Base-by-base conservation (phyloP, 2,888 invertebrate genomes). In the Lumbricus terrestris region DNA sequence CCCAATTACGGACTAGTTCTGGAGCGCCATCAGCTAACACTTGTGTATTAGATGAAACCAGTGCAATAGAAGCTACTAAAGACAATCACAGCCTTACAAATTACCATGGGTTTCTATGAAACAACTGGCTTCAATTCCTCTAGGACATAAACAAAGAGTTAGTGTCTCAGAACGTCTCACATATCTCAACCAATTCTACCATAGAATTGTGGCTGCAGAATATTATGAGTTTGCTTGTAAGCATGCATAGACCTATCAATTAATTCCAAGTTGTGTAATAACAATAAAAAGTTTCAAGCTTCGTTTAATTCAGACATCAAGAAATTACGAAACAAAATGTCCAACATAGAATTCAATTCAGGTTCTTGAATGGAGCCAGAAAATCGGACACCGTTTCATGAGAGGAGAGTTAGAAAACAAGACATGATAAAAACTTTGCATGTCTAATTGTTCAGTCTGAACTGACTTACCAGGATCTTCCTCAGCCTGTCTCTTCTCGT, bases 401-500 rank as follows among this genome's bases (percentile, higher is more conserved):
- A 0, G n/a, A 13, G 29, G 13, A 69, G n/a, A 69, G 69, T 69
- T 69, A n/a, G 69, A 69, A n/a, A n/a, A 1, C 23, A 23, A 47
- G 23, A 47, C 47, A 47, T 18, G 13, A 47, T 20, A 47, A 23
- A 23, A 16, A 5, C 5, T 23, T 0, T 69, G 29, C n/a, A 11
- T n/a, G 29, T 69, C 29, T 69, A 69, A n/a, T 54, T 23, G 1
- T 29, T 54, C 54, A 29, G 23, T 54, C 54, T 54, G 54, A 54
- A 54, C 23, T 23, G 54, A 4, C 54, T 69, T 69, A 69, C 90
- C 90, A 38, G 90, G 90, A 90, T 90, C 38, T 0, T 90, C 90
- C 33, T 38, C 37, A 33, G 90, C 90, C 37, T 83, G 90, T 83
- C 37, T 34, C 20, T 83, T 82, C 85, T 90, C 90, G 0, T 90